Evolutionary conservation across 2,888 invertebrate genomes (phyloP).

Genomic region (Scaptomyza flava): DNA sequence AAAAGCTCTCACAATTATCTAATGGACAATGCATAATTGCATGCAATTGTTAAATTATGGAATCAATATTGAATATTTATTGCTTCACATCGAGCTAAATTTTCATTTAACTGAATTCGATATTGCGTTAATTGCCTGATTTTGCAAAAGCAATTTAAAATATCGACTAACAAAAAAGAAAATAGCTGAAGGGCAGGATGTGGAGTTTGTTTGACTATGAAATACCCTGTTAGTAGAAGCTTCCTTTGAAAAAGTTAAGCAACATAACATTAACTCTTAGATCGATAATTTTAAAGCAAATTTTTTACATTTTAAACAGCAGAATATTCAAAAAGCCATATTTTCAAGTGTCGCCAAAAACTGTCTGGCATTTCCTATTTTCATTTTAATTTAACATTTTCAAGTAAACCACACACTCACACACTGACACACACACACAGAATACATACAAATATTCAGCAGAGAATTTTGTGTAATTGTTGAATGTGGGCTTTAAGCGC

Average conservation of each 20-base stretch:
- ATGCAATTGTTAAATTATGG: slow-evolving; percentile 52
- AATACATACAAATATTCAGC: not conserved
- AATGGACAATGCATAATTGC: slow-evolving; percentile 47
- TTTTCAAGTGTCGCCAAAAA: not conserved
- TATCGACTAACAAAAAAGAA: slow-evolving; percentile 13
- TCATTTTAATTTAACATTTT: slow-evolving; percentile 35
- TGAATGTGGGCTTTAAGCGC: slow-evolving; percentile 38
- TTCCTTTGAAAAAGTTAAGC: no score
- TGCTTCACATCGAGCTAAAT: slow-evolving; percentile 22
- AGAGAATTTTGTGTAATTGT: slow-evolving; percentile 33
- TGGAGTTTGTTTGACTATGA: no score
- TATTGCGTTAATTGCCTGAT: slow-evolving; percentile 47
- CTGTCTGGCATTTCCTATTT: slow-evolving; percentile 35
- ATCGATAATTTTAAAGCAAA: no score
- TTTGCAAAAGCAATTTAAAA: slow-evolving; percentile 42
- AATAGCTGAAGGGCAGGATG: not conserved
- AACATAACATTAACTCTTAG: no score
- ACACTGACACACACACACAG: not conserved
- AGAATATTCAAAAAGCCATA: no score
- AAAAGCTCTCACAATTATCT: slow-evolving; percentile 35
- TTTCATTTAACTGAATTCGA: slow-evolving; percentile 9
- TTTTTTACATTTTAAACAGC: no score
- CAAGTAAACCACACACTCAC: slow-evolving; percentile 16
- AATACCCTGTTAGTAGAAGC: no score
- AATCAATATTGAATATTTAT: slow-evolving; percentile 52